Conservation (phyloP, 1,140 invertebrate genomes). For the Galendromus occidentalis region DNA sequence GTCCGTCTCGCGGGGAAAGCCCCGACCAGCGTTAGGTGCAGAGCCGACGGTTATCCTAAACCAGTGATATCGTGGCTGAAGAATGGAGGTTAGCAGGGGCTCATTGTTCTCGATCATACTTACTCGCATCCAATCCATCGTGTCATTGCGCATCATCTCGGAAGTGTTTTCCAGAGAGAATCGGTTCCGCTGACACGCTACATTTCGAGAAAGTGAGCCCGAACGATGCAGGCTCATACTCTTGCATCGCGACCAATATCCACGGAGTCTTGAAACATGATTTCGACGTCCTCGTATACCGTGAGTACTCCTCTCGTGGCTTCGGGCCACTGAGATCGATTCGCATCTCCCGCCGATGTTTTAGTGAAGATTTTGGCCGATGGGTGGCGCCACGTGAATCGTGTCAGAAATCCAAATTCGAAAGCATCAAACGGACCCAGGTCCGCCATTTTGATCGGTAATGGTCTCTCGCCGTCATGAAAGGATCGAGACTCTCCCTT, state of each 20-base stretch:
- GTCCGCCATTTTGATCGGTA: no score
- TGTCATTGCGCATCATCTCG: no score
- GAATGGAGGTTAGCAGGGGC: neutral
- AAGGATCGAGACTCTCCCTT: no score
- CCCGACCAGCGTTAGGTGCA: neutral
- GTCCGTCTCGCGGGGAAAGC: neutral
- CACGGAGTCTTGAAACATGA: neutral
- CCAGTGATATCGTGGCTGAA: neutral
- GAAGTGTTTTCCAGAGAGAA: neutral
- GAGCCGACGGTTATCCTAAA: neutral
- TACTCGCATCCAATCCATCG: no score
- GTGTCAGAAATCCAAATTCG: neutral
- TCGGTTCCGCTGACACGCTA: neutral
- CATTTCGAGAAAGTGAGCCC: neutral
- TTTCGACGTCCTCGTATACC: neutral
- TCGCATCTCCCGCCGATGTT: neutral
- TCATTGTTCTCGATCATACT: no score
- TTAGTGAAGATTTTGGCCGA: neutral
- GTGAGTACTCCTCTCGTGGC: neutral
- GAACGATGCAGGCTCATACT: neutral
- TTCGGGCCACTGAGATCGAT: neutral
- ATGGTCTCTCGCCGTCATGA: no score
- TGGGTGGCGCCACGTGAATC: constrained; percentile 9
- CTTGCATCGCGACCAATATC: neutral
- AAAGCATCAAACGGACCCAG: neutral